Evolutionary conservation across 2,797 vertebrate species (phyloP).

Genomic region (Hozukius guyotensis): DNA sequence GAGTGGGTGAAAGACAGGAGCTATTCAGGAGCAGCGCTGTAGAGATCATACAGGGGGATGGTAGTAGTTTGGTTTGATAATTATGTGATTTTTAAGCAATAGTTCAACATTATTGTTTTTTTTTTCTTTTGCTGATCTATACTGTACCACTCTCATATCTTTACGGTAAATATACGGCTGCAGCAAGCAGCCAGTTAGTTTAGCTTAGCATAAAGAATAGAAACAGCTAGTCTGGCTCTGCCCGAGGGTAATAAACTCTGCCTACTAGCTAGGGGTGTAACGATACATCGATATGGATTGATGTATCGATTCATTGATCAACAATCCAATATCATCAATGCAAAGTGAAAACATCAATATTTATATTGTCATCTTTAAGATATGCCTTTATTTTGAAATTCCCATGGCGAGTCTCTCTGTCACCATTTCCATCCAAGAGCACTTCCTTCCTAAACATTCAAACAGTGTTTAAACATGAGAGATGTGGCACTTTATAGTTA

Average conservation of each 20-base stretch:
- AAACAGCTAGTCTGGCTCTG: background rate
- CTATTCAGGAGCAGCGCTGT: background rate
- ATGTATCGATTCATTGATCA: too few relatives aligned
- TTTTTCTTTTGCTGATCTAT: background rate
- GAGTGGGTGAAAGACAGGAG: background rate
- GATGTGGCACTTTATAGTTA: fast-evolving
- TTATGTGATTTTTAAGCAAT: background rate
- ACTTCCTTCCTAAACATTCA: too few relatives aligned
- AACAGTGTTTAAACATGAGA: too few relatives aligned
- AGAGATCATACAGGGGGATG: background rate
- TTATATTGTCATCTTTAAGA: fast-evolving
- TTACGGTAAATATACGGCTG: background rate
- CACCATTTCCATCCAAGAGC: too few relatives aligned
- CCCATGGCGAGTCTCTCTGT: fast-evolving
- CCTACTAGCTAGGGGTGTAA: too few relatives aligned
- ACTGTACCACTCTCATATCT: background rate
- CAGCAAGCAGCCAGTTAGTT: background rate
- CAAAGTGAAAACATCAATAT: fast-evolving
- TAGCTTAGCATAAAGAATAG: background rate
- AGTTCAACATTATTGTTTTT: background rate
- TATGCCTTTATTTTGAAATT: too few relatives aligned
- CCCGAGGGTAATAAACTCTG: background rate
- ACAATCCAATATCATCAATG: too few relatives aligned
- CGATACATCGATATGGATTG: too few relatives aligned
- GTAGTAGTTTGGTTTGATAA: background rate